phyloP scores from a whole-genome alignment of 2,888 invertebrate species.

The Chalcosyrphus nemorum region DNA sequence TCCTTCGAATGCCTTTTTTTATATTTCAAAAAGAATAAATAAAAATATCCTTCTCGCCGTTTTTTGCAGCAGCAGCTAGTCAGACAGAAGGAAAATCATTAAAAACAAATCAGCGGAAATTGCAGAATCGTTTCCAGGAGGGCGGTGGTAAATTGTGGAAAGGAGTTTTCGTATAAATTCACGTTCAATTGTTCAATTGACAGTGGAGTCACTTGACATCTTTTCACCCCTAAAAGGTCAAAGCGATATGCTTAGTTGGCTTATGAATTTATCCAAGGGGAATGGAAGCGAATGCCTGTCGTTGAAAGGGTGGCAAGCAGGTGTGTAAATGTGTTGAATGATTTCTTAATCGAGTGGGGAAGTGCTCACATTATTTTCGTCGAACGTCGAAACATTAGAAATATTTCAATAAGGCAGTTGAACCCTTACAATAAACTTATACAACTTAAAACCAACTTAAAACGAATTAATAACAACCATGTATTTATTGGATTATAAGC shows the following conservation, averaged over 20 bases:
- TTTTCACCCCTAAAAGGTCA: background rate
- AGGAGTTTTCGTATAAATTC: background rate
- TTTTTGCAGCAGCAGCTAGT: conserved; percentile 17
- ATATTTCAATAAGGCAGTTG: no score
- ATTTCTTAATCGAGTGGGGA: conserved; percentile 12
- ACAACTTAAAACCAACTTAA: no score
- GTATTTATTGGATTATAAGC: no score
- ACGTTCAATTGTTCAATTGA: conserved; percentile 39
- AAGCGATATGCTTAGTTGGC: background rate
- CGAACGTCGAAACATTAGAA: no score
- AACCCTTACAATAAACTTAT: no score
- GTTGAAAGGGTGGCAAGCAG: conserved; percentile 21
- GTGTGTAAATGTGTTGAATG: conserved; percentile 17
- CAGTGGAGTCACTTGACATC: conserved; percentile 2
- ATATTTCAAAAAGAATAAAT: conserved; percentile 26
- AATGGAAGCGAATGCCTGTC: background rate
- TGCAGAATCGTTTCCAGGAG: conserved; percentile 28
- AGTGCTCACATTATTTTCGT: background rate
- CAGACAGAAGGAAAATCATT: conserved; percentile 64
- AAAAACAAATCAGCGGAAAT: conserved; percentile 72
- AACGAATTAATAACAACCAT: no score
- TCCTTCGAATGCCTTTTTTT: conserved; percentile 48
- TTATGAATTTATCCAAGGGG: background rate
- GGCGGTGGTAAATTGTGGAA: background rate
- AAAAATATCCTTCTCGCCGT: conserved; percentile 29